These are phyloP conservation scores for Epinotia nisella DNA, from an alignment of 2,888 invertebrate genomes.

Conservation along the genomic window DNA sequence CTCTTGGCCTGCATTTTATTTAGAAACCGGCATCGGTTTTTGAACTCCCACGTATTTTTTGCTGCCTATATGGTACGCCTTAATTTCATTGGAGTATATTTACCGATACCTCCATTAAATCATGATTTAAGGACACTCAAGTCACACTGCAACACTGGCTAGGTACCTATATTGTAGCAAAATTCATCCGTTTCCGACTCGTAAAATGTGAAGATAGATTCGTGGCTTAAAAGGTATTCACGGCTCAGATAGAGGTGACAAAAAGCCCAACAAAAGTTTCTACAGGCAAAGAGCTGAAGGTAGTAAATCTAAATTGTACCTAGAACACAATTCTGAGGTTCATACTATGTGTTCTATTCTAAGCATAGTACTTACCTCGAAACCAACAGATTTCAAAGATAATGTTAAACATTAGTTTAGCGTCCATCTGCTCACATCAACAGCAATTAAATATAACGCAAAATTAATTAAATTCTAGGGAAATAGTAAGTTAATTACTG, in stretches of 20 bases:
- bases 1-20: background rate
- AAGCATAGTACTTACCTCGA: background rate
- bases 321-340: no score
- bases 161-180: no score
- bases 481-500: constrained; percentile 20
- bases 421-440: background rate
- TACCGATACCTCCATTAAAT: background rate
- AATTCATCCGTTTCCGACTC: no score
- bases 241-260: no score
- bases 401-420: background rate
- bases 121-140: background rate
- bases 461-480: constrained; percentile 27
- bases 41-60: background rate
- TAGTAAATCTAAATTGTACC: no score
- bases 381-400: background rate
- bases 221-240: no score
- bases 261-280: no score
- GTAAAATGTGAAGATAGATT: background rate
- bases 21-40: background rate
- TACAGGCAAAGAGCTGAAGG: no score
- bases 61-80: background rate
- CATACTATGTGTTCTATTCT: no score
- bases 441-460: background rate
- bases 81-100: background rate
- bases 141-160: background rate